Conservation (phyloP, 2,113 vertebrate species). For the Arenaria interpres region DNA sequence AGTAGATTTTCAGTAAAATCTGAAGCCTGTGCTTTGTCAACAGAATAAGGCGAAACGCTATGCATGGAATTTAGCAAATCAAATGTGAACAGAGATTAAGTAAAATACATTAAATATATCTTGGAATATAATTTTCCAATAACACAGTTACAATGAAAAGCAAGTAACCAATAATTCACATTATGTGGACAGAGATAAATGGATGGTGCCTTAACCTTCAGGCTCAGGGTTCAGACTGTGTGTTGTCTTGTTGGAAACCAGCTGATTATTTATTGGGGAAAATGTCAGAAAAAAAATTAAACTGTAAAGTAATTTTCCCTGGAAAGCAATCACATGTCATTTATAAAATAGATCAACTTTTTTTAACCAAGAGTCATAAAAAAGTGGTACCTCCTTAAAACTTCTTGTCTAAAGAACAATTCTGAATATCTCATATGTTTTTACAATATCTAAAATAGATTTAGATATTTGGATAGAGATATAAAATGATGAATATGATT, state of each 20-base stretch:
- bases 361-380: neutral
- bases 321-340: slow-evolving; percentile 36
- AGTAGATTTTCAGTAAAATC: slow-evolving; percentile 48
- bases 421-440: neutral
- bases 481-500: neutral
- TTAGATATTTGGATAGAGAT: neutral
- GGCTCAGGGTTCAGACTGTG: slow-evolving; percentile 60
- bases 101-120: slow-evolving; percentile 59
- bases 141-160: slow-evolving; percentile 65
- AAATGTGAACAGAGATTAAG: slow-evolving; percentile 55
- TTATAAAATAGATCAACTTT: slow-evolving; percentile 29
- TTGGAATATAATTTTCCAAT: slow-evolving; percentile 65
- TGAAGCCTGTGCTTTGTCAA: neutral
- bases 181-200: slow-evolving; percentile 73
- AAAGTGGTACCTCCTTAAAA: neutral
- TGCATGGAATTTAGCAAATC: slow-evolving; percentile 31
- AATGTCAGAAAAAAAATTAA: slow-evolving; percentile 73
- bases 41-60: neutral
- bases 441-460: neutral
- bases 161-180: slow-evolving; percentile 69
- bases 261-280: slow-evolving; percentile 73
- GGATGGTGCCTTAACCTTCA: slow-evolving; percentile 64
- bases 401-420: neutral
- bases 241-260: slow-evolving; percentile 59
- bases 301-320: slow-evolving; percentile 68